A percentile compares a stretch with the other conserved stretches of the same genome.
phyloP scores from a whole-genome alignment of 2,797 vertebrate species.

The Smutsia gigantea region DNA sequence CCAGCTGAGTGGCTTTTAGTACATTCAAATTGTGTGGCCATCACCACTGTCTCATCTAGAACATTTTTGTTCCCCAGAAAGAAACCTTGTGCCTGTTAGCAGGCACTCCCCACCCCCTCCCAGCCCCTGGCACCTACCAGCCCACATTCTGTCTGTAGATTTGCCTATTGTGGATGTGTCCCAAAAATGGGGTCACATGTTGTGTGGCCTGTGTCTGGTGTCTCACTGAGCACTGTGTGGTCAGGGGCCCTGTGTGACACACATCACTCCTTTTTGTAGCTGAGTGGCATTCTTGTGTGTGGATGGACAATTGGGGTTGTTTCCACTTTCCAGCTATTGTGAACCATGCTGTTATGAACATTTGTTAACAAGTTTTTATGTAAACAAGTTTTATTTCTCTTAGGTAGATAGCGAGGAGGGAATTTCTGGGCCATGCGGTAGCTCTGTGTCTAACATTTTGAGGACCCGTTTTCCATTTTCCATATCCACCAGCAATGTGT shows the following conservation, averaged over 20 bases:
- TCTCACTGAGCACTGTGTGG: fast-evolving
- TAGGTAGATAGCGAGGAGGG: not conserved
- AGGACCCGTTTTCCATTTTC: no score
- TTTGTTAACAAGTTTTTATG: fast-evolving
- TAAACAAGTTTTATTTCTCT: fast-evolving
- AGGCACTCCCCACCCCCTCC: no score
- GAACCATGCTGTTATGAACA: not conserved
- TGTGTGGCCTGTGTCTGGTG: not conserved
- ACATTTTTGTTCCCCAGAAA: not conserved
- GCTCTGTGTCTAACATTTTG: fast-evolving
- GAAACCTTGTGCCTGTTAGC: not conserved
- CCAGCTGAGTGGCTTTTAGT: not conserved
- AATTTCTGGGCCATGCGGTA: not conserved
- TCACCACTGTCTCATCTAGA: not conserved
- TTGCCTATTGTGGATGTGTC: not conserved
- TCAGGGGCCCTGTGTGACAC: not conserved
- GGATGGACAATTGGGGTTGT: fast-evolving
- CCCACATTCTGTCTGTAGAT: not conserved
- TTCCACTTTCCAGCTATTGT: fast-evolving
- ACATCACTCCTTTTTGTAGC: not conserved
- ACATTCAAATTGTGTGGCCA: not conserved
- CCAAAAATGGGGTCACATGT: fast-evolving
- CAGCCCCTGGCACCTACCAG: not conserved
- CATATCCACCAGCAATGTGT: not conserved
- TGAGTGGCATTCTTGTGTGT: fast-evolving